A percentile compares a stretch with the other conserved stretches of the same genome.
These are phyloP conservation scores for Pachycephus smyrnensis DNA, from an alignment of 2,888 invertebrate species.

Conservation along the genomic window DNA sequence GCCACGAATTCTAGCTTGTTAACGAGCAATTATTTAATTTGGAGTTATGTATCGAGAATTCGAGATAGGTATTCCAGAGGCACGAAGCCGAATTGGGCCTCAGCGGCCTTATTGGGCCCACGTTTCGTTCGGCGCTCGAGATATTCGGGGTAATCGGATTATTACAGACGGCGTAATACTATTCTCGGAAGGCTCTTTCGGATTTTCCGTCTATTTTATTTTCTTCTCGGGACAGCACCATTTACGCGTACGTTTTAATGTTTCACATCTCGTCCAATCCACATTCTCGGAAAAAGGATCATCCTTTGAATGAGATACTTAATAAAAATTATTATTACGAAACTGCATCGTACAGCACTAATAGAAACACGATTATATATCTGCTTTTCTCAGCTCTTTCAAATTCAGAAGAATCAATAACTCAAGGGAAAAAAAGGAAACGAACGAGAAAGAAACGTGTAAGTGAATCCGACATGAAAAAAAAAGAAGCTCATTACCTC, in stretches of 20 bases:
- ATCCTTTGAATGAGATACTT: neutral
- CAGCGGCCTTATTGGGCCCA: constrained; percentile 27
- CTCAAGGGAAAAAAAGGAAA: constrained; percentile 11
- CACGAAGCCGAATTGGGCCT: constrained; percentile 1
- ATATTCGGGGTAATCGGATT: constrained; percentile 44
- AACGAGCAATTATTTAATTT: constrained; percentile 28
- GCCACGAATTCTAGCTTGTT: constrained; percentile 25
- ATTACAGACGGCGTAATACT: constrained; percentile 49
- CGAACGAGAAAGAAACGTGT: constrained; percentile 3
- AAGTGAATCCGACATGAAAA: constrained; percentile 16
- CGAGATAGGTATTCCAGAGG: constrained; percentile 19
- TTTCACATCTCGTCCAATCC: neutral
- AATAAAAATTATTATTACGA: neutral
- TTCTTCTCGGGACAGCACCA: neutral
- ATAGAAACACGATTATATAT: neutral
- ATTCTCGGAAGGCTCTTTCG: constrained; percentile 36
- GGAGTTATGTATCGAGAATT: constrained; percentile 27
- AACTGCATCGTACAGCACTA: neutral
- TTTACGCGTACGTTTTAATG: neutral
- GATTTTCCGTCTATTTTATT: constrained; percentile 33
- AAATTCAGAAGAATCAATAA: neutral
- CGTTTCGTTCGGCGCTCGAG: constrained; percentile 32
- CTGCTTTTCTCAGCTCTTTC: neutral
- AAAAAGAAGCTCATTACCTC: constrained; percentile 27
- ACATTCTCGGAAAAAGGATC: neutral